Evolutionary conservation across 2,888 invertebrate species (phyloP).

Genomic region (Napeogenes sylphis): DNA sequence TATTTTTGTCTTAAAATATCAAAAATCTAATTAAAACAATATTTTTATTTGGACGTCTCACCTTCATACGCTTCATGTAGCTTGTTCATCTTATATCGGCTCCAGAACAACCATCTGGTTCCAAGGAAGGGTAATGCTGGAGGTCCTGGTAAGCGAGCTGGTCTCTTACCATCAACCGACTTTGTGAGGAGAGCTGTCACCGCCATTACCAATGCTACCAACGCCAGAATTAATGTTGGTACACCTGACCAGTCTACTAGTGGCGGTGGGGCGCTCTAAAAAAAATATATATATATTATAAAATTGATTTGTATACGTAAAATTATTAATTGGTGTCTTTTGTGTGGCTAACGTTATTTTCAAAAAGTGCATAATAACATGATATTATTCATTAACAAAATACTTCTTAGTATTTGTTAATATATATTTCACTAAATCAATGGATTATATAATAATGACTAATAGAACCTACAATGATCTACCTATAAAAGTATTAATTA

Average conservation of each 20-base stretch:
- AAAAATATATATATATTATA: not conserved
- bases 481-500: no score
- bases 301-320: not conserved
- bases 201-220: conserved; percentile 50
- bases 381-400: no score
- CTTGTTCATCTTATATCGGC: conserved; percentile 83
- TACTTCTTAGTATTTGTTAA: no score
- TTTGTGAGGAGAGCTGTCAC: conserved; percentile 52
- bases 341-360: no score
- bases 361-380: no score
- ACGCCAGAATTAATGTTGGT: conserved; percentile 59
- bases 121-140: conserved; percentile 84
- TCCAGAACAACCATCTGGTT: conserved; percentile 87
- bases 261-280: conserved; percentile 57
- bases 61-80: conserved; percentile 88
- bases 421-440: no score
- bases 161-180: conserved; percentile 44
- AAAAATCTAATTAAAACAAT: no score
- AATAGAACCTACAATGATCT: no score
- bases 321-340: not conserved
- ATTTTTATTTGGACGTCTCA: conserved; percentile 43
- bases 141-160: conserved; percentile 83
- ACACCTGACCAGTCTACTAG: conserved; percentile 66
- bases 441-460: no score
- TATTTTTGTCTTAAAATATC: no score